Conservation (phyloP, 2,113 vertebrate species). For the Trichomycterus rosablanca region DNA sequence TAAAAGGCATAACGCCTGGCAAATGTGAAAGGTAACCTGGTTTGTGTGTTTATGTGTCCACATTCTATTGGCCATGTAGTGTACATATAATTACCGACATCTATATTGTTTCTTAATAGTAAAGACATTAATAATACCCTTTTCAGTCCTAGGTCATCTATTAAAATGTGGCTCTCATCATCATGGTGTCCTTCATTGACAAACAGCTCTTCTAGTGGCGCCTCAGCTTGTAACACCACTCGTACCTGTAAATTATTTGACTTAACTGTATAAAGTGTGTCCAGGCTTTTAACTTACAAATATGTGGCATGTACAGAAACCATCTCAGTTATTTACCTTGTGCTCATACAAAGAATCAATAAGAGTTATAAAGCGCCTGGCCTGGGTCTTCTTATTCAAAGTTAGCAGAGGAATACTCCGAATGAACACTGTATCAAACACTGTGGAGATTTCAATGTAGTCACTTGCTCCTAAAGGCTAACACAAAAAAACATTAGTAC, state of each 20-base stretch:
- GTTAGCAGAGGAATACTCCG: constrained; percentile 85
- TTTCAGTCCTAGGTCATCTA: constrained; percentile 90
- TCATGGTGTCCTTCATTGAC: constrained; percentile 65
- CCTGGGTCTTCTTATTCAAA: constrained; percentile 82
- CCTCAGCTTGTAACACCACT: constrained; percentile 78
- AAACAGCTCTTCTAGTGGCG: constrained; percentile 79
- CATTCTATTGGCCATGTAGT: too few relatives aligned
- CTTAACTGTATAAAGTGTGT: not conserved
- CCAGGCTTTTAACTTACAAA: not conserved
- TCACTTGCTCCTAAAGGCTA: constrained; percentile 95
- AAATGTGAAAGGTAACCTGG: too few relatives aligned
- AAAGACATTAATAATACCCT: constrained; percentile 78
- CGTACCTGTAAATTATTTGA: constrained; percentile 73
- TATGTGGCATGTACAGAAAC: not conserved
- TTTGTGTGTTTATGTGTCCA: too few relatives aligned
- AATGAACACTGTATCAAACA: constrained; percentile 89
- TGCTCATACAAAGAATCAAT: constrained; percentile 90
- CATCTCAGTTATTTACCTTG: constrained; percentile 70
- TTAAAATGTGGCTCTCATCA: constrained; percentile 77
- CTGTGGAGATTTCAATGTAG: constrained; percentile 85
- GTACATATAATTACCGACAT: not conserved
- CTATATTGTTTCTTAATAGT: too few relatives aligned
- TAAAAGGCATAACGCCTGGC: too few relatives aligned
- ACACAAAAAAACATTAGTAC: constrained; percentile 5
- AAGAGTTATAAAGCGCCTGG: constrained; percentile 91